Conservation (phyloP, 2,797 vertebrate species). For the Hoplostethus mediterraneus region DNA sequence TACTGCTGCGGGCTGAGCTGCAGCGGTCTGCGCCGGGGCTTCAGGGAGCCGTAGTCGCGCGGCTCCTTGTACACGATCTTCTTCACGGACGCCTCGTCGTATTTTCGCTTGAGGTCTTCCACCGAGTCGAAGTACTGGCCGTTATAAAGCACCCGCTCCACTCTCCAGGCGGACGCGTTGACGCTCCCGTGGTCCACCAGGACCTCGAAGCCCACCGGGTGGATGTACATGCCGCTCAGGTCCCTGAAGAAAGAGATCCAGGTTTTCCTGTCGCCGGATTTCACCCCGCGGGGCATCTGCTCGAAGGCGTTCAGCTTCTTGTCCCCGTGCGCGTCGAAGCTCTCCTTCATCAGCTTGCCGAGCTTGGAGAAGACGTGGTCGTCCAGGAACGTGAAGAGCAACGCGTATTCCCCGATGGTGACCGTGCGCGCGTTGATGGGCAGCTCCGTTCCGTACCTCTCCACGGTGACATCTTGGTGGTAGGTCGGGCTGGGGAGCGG, state of each 20-base stretch:
- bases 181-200: constrained; percentile 85
- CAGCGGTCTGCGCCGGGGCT: constrained; percentile 50
- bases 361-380: constrained; percentile 75
- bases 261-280: constrained; percentile 84
- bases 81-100: constrained; percentile 60
- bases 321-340: constrained; percentile 79
- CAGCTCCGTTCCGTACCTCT: constrained; percentile 78
- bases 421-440: constrained; percentile 83
- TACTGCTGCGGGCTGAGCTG: constrained; percentile 82
- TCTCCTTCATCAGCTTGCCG: constrained; percentile 72
- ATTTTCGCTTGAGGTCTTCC: constrained; percentile 72
- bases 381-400: constrained; percentile 73
- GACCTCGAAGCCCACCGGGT: constrained; percentile 91
- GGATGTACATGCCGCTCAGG: constrained; percentile 83
- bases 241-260: constrained; percentile 90
- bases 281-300: constrained; percentile 87
- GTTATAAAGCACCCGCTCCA: constrained; percentile 86
- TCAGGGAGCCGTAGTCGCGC: constrained; percentile 82
- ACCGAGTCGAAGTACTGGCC: constrained; percentile 84
- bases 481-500: constrained; percentile 78
- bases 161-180: constrained; percentile 80
- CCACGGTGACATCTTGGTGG: constrained; percentile 82
- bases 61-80: constrained; percentile 73
- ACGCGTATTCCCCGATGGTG: constrained; percentile 80
- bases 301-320: constrained; percentile 63